Base-by-base conservation (phyloP, 1,140 invertebrate species). In the Rhopalosiphum padi region DNA sequence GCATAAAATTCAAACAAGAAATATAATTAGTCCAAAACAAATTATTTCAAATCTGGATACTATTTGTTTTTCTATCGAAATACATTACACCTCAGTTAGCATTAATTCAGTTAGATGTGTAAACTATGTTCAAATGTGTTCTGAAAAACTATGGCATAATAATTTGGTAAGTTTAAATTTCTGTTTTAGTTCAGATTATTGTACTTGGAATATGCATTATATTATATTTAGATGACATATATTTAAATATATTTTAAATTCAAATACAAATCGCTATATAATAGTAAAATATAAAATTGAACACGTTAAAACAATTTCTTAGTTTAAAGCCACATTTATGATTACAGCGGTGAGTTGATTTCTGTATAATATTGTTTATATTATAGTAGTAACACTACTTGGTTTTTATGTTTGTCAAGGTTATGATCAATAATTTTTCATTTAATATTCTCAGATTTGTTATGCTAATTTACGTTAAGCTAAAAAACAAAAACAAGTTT, bases 401-500 rank as follows among this genome's bases (percentile, higher is more conserved):
- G 11, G 30, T 48, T 87, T 87, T 87, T 87, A 87, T 48, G 85
- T 21, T 87, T 46, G 30, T n/a, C 43, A 87, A 87, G 85, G 43
- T 87, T 48, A 87, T 48, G 25, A 18, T 30, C 85, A n/a, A 85
- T 87, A 48, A 87, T 87, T 87, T 87, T 87, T 87, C 82, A 30
- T 46, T 46, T n/a, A 11, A n/a, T n/a, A 46, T 87, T 87, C 41
- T 46, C 22, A 41, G 37, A 46, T 48, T 18, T n/a, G 25, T 48
- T 87, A 87, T 87, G 85, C 43, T n/a, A 87, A 87, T 87, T 2
- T 41, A 15, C 30, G 60, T 85, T 9, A 48, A 86, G 23, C 23
- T 46, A 86, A 23, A 48, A 87, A n/a, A n/a, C 25, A 87, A 87
- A 87, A 87, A 87, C 85, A 46, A 87, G 85, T 87, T 87, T 87